phyloP scores from a whole-genome alignment of 2,113 vertebrate genomes.

The Sinosuthora webbiana region DNA sequence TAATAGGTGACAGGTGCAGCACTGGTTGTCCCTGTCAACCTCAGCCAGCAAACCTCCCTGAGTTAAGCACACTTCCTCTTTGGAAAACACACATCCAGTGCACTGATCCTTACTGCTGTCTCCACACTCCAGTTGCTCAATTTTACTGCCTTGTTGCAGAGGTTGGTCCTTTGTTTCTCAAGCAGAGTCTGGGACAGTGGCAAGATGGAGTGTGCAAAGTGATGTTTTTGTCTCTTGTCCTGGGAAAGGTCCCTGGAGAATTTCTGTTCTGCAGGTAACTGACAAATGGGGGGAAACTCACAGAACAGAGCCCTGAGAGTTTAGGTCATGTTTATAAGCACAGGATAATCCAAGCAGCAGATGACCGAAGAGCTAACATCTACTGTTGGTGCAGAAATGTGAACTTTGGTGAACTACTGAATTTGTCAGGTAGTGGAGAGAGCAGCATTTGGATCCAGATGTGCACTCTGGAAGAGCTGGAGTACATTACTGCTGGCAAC shows the following conservation, averaged over 20 bases:
- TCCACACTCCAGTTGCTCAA: background rate
- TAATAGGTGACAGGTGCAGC: background rate
- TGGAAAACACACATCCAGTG: background rate
- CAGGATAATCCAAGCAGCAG: background rate
- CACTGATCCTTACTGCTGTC: background rate
- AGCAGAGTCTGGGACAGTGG: background rate
- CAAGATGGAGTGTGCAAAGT: background rate
- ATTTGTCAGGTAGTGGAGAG: background rate
- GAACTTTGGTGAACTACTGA: background rate
- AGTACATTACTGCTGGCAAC: background rate
- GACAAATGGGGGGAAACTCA: background rate
- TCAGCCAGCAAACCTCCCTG: fast-evolving
- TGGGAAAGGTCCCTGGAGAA: background rate
- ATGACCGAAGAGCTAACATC: background rate
- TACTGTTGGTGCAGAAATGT: background rate
- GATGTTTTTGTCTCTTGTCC: background rate
- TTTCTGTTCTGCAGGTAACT: background rate
- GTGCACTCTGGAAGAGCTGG: background rate
- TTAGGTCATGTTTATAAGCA: background rate
- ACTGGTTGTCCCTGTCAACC: background rate
- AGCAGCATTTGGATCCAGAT: background rate
- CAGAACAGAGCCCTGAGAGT: background rate
- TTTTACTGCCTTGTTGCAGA: background rate
- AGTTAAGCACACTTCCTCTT: background rate
- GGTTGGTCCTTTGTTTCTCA: fast-evolving